These are phyloP conservation scores for Mus minutoides DNA, from an alignment of 2,797 vertebrate genomes.

Conservation along the genomic window DNA sequence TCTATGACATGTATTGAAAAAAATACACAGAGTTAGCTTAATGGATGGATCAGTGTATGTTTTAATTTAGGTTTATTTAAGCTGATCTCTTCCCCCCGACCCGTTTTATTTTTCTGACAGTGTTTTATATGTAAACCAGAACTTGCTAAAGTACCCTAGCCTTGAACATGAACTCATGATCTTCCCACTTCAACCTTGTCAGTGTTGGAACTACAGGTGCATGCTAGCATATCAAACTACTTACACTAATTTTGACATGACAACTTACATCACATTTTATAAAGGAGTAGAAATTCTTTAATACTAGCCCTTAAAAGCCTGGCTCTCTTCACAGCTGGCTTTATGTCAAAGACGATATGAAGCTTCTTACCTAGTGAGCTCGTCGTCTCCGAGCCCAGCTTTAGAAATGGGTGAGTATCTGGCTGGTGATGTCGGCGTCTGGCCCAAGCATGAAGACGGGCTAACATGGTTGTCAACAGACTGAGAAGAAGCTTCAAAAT, in stretches of 20 bases:
- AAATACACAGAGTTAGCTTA: constrained; percentile 42
- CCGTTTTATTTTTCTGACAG: background rate
- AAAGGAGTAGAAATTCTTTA: background rate
- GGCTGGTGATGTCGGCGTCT: constrained; percentile 91
- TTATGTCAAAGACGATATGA: background rate
- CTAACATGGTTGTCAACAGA: constrained; percentile 96
- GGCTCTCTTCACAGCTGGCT: background rate
- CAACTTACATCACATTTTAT: constrained; percentile 3
- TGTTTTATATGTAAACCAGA: background rate
- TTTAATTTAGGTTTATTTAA: constrained; percentile 40
- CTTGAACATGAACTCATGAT: background rate
- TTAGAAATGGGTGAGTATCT: constrained; percentile 94
- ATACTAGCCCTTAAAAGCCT: constrained; percentile 39
- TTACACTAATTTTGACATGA: constrained; percentile 15
- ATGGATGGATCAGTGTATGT: background rate
- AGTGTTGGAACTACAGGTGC: background rate
- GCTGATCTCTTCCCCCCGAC: background rate
- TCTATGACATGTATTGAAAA: constrained; percentile 22
- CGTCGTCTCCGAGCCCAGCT: constrained; percentile 93
- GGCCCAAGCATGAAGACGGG: constrained; percentile 91
- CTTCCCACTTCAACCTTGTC: background rate
- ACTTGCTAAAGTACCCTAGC: background rate
- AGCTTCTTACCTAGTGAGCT: constrained; percentile 92
- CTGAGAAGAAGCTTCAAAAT: constrained; percentile 92
- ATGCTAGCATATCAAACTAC: background rate